These are phyloP conservation scores for Dipodomys merriami DNA, from an alignment of 2,113 vertebrate species.

Conservation along the genomic window DNA sequence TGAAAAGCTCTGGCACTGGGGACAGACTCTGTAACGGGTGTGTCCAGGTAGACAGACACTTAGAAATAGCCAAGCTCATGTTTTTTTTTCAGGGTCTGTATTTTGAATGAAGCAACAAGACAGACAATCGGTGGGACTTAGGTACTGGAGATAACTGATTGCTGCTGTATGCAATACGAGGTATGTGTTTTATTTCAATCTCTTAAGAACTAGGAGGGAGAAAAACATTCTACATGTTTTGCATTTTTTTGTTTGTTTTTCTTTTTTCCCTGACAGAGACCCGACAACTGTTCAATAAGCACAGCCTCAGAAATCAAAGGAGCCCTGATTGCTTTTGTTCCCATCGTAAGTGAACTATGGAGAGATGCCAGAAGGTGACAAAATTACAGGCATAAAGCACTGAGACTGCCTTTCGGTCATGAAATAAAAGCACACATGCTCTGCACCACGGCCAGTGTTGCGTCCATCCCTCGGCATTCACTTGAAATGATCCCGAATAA, in stretches of 20 bases:
- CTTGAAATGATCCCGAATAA: background rate
- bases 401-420: background rate
- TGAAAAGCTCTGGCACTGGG: background rate
- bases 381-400: background rate
- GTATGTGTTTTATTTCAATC: constrained; percentile 33
- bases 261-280: background rate
- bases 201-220: constrained; percentile 28
- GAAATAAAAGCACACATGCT: background rate
- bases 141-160: constrained; percentile 22
- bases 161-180: background rate
- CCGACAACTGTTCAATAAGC: background rate
- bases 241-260: too few species aligned
- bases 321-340: background rate
- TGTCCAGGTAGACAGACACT: constrained; percentile 30
- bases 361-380: background rate
- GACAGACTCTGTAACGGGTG: constrained; percentile 46
- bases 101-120: constrained; percentile 41
- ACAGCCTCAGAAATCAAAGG: constrained; percentile 6
- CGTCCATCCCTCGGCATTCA: background rate
- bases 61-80: constrained; percentile 3
- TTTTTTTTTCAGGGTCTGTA: constrained; percentile 13
- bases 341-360: background rate
- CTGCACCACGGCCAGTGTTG: too few species aligned
- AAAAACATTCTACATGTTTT: background rate
- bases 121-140: background rate